Base-by-base conservation (phyloP, 2,888 invertebrate genomes). In the Sinelater perroti region DNA sequence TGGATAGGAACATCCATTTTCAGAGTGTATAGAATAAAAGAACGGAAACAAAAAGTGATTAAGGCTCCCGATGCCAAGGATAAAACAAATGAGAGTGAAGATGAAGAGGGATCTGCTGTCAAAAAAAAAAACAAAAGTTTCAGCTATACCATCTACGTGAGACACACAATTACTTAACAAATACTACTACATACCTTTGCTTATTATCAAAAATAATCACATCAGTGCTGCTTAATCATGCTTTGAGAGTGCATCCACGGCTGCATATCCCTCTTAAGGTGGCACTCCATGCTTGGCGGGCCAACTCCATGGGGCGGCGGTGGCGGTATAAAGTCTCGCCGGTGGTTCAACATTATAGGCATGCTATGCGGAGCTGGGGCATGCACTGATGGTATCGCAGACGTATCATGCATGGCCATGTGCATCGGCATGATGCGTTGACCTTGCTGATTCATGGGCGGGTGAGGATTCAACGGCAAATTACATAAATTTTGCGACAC, bases 391-490 rank as follows among this genome's bases (percentile, higher is more conserved):
- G 65, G 64, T 45, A 70, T 62, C 49, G 67, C 65, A 26, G 64
- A 60, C 56, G 63, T 56, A 47, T 71, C 70, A 50, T 67, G 65
- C 52, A 69, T 67, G 18, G 67, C 50, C 46, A 69, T 36, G 11
- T 64, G 62, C 56, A 66, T 56, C 18, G 62, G 65, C 56, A 70
- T 58, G 20, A 65, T 46, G 54, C 66, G 57, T 33, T 65, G 67
- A 53, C 58, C 60, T 28, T 66, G 65, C 13, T 62, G 40, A 49
- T 59, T 58, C 6, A 63, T 54, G 26, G 59, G 30, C 20, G 52
- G 50, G 35, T 63, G 62, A 31, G 56, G 40, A 24, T 40, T 24
- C 3, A 14, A 3, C 7, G 21, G 40, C 3, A 13, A 17, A 31
- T 53, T 51, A 28, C 36, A 56, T 14, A 40, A 17, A 47, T 54